Percentiles rank a stretch among this genome's conserved stretches.
Conservation (phyloP, 2,797 vertebrate genomes). For the Amblyraja radiata region DNA sequence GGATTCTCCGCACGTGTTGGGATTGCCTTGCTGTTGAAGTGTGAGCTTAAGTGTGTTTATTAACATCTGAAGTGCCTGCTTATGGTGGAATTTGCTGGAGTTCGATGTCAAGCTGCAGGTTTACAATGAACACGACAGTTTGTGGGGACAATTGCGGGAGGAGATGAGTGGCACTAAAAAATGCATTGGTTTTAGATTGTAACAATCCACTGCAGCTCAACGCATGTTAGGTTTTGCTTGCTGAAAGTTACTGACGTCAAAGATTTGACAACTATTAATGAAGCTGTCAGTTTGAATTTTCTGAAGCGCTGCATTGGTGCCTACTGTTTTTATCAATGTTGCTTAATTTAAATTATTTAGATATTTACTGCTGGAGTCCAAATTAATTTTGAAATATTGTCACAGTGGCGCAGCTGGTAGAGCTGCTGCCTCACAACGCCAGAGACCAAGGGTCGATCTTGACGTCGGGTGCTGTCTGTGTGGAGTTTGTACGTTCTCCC, state of each 20-base stretch:
- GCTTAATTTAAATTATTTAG: background rate
- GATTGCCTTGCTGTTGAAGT: background rate
- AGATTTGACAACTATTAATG: background rate
- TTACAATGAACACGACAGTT: background rate
- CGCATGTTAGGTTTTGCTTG: too few relatives aligned
- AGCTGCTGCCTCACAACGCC: too few relatives aligned
- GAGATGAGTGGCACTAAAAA: background rate
- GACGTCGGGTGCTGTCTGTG: too few relatives aligned
- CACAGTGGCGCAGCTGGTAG: too few relatives aligned
- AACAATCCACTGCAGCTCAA: background rate
- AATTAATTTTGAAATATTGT: background rate
- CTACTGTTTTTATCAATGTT: background rate
- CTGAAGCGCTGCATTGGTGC: background rate
- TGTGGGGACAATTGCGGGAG: background rate
- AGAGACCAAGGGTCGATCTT: too few relatives aligned
- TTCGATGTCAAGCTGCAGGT: too few relatives aligned
- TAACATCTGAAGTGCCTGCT: background rate
- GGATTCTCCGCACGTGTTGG: conserved; percentile 38
- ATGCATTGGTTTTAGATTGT: too few relatives aligned
- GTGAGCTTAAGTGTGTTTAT: conserved; percentile 35
- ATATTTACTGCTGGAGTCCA: background rate
- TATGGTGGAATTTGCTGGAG: background rate
- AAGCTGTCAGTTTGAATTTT: background rate
- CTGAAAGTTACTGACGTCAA: background rate
- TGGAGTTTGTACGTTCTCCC: too few relatives aligned